Conservation (phyloP, 2,797 vertebrate genomes). For the Enteromius paludinosus region DNA sequence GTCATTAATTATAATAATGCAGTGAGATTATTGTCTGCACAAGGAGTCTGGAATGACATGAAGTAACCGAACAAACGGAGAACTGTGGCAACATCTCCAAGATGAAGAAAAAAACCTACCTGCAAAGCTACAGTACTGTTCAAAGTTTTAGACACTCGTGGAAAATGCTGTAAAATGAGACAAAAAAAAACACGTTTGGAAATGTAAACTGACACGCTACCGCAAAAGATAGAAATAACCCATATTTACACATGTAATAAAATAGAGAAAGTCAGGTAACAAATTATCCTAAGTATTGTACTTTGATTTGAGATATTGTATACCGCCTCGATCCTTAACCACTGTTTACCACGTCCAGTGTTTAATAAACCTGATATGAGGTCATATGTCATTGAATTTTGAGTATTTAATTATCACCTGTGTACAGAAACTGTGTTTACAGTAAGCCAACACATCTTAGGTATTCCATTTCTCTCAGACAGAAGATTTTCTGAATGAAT, state of each 20-base stretch:
- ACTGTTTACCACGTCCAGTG: constrained; percentile 4
- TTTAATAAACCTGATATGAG: constrained; percentile 24
- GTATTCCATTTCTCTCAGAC: constrained; percentile 9
- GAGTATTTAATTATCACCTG: neutral
- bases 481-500: constrained; percentile 45
- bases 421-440: neutral
- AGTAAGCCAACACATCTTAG: constrained; percentile 11
- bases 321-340: neutral
- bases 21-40: no score
- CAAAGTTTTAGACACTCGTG: no score
- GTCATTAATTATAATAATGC: no score
- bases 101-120: no score
- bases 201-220: no score
- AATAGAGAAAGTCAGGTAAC: neutral
- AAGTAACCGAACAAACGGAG: no score
- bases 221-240: no score
- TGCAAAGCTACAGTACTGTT: no score
- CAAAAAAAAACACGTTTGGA: no score
- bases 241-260: neutral
- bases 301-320: neutral
- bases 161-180: no score
- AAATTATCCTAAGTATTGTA: neutral
- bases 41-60: no score
- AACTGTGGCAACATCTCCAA: no score
- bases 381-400: neutral